Percentiles rank a stretch among this genome's conserved stretches.
Conservation (phyloP, 2,113 vertebrate species). For the Lathamus discolor region DNA sequence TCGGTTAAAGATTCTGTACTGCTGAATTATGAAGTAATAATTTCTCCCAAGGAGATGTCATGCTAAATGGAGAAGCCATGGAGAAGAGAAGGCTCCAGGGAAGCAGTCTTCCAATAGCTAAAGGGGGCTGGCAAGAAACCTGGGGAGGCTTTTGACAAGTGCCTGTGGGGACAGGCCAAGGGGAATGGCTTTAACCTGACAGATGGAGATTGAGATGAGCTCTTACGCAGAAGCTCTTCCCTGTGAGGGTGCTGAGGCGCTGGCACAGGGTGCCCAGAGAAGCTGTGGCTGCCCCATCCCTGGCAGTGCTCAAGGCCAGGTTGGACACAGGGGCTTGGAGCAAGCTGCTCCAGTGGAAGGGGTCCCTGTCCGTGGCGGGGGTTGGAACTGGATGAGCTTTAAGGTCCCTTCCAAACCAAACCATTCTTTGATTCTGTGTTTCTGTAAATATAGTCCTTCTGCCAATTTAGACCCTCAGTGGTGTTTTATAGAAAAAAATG, state of each 20-base stretch:
- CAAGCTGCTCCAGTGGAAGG: no score
- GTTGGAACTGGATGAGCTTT: no score
- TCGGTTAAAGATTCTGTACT: background rate
- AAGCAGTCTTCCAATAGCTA: background rate
- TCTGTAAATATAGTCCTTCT: background rate
- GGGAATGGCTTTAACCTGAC: background rate
- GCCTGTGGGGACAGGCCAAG: background rate
- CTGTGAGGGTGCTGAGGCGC: no score
- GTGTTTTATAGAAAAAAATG: background rate
- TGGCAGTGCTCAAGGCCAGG: no score
- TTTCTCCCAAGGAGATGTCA: background rate
- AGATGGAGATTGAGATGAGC: background rate
- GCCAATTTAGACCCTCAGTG: background rate
- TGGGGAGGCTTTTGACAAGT: background rate
- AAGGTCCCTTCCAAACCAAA: no score
- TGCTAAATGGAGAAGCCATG: background rate
- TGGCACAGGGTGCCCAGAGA: no score
- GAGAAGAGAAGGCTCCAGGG: background rate
- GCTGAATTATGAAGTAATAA: background rate
- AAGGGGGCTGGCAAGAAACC: background rate
- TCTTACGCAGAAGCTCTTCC: background rate
- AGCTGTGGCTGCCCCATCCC: no score
- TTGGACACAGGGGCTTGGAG: no score
- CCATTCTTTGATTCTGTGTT: no score
- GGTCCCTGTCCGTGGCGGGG: no score